Conservation (phyloP, 2,888 invertebrate species). For the Podabrus alpinus region DNA sequence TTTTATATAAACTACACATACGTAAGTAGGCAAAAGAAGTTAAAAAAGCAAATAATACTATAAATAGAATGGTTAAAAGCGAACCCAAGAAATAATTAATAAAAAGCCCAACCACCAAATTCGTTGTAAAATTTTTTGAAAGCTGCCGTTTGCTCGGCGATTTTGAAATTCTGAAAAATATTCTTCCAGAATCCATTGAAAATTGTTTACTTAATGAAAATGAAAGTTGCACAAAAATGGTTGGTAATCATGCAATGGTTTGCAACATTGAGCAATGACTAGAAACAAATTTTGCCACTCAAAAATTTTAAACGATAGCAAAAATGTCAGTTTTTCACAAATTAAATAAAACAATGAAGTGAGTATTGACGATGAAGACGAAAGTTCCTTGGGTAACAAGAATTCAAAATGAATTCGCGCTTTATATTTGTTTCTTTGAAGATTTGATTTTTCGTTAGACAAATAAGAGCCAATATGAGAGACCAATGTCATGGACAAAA, state of each 20-base stretch:
- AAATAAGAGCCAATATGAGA: background rate
- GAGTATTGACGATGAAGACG: background rate
- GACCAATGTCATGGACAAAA: too few relatives aligned
- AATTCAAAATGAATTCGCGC: background rate
- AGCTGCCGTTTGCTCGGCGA: background rate
- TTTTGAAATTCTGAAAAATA: background rate
- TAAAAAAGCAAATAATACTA: background rate
- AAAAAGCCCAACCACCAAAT: background rate
- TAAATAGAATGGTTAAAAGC: background rate
- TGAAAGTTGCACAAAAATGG: background rate
- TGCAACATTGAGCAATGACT: background rate
- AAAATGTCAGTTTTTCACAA: background rate
- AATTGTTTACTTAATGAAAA: background rate
- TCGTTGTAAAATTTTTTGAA: background rate
- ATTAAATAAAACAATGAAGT: background rate
- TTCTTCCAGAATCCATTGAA: too few relatives aligned
- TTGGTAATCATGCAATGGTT: background rate
- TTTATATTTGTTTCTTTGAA: background rate
- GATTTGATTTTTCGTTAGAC: background rate
- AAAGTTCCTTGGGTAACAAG: background rate
- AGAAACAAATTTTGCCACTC: background rate
- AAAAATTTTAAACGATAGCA: background rate
- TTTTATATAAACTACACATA: background rate
- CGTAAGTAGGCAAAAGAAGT: background rate
- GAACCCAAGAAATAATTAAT: background rate